Conservation (phyloP, 2,797 vertebrate genomes). For the Oryzias sinensis region DNA sequence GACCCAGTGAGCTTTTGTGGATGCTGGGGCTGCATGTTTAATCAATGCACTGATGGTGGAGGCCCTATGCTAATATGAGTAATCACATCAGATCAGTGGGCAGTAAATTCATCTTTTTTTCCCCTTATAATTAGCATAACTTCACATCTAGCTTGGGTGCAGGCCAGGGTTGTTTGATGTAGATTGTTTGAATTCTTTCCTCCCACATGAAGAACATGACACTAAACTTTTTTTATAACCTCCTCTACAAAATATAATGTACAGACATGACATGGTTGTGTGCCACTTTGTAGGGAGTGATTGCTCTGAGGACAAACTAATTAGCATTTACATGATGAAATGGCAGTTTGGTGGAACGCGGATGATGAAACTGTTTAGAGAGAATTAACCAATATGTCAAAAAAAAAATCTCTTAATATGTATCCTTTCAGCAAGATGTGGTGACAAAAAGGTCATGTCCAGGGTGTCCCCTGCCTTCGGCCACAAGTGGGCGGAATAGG, state of each 20-base stretch:
- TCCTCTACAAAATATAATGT: constrained; percentile 37
- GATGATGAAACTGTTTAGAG: constrained; percentile 20
- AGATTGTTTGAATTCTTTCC: constrained; percentile 55
- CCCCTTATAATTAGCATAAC: constrained; percentile 35
- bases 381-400: constrained; percentile 20
- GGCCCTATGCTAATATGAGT: constrained; percentile 10
- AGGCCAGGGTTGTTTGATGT: constrained; percentile 53
- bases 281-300: constrained; percentile 14
- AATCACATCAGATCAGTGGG: constrained; percentile 38
- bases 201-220: constrained; percentile 36
- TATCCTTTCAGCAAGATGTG: too few species aligned
- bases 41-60: constrained; percentile 27
- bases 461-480: too few species aligned
- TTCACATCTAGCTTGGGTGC: constrained; percentile 36
- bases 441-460: too few species aligned
- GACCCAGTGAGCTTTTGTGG: constrained; percentile 13
- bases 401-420: constrained; percentile 4
- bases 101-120: constrained; percentile 33
- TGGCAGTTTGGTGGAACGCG: constrained; percentile 3
- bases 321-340: constrained; percentile 28
- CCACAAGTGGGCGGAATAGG: too few species aligned
- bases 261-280: constrained; percentile 22
- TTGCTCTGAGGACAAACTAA: constrained; percentile 23
- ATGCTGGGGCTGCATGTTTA: constrained; percentile 44
- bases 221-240: constrained; percentile 36